These are phyloP conservation scores for Melieria omissa DNA, from an alignment of 2,888 invertebrate genomes.

Conservation along the genomic window DNA sequence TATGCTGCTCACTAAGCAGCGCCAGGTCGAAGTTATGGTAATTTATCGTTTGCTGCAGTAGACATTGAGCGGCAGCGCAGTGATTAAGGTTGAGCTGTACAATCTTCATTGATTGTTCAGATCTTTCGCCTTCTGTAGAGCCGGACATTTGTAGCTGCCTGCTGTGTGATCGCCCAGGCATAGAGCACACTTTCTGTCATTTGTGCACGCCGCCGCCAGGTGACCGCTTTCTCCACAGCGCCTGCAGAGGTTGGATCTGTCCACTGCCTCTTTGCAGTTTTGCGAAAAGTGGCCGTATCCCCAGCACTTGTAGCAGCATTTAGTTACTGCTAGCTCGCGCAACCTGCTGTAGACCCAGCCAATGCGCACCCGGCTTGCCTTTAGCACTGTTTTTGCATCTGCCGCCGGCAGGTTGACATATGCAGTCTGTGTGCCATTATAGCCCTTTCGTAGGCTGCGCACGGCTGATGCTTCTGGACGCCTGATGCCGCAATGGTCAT, in stretches of 20 bases:
- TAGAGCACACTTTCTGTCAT: background rate
- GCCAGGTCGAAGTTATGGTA: background rate
- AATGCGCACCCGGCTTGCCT: background rate
- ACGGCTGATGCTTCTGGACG: too few relatives aligned
- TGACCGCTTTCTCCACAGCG: background rate
- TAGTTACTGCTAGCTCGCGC: background rate
- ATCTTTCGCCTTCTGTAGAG: background rate
- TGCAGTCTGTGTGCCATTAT: slow-evolving; percentile 1
- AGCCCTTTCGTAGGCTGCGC: background rate
- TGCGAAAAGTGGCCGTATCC: background rate
- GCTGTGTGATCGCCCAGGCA: background rate
- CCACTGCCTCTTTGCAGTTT: background rate
- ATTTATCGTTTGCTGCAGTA: background rate
- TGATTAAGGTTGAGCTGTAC: background rate
- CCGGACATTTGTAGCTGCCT: background rate
- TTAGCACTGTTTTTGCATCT: background rate
- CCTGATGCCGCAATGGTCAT: too few relatives aligned
- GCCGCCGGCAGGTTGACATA: background rate
- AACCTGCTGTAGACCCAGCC: background rate
- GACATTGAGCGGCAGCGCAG: background rate
- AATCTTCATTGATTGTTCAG: too few relatives aligned
- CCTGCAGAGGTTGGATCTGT: background rate
- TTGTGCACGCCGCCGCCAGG: background rate
- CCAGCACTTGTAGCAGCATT: slow-evolving; percentile 2
- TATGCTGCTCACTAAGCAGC: background rate